Evolutionary conservation across 2,113 vertebrate species (phyloP).

Genomic region (Salvelinus namaycush): DNA sequence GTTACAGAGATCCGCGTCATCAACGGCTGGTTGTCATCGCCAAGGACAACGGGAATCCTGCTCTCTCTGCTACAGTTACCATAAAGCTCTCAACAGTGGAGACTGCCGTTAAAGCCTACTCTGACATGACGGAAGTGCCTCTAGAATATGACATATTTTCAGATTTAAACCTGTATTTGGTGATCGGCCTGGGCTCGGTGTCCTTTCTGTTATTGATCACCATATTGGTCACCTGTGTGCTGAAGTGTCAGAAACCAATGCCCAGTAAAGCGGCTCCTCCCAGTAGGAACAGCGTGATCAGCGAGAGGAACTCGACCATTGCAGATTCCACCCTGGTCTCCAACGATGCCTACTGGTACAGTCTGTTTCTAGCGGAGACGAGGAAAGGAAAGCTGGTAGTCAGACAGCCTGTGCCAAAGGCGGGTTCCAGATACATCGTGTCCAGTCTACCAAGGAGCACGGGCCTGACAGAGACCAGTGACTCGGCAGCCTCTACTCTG

Average conservation of each 20-base stretch:
- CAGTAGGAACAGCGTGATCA: conserved; percentile 54
- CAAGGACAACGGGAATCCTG: conserved; percentile 71
- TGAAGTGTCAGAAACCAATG: conserved; percentile 70
- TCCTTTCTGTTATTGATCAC: conserved; percentile 78
- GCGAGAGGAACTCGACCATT: conserved; percentile 54
- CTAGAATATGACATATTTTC: conserved; percentile 68
- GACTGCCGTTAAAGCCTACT: conserved; percentile 78
- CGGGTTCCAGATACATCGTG: conserved; percentile 52
- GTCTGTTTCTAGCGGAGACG: conserved; percentile 56
- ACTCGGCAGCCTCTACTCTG: conserved; percentile 44
- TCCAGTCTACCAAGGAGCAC: conserved; percentile 53
- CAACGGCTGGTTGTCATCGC: conserved; percentile 75
- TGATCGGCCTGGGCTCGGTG: conserved; percentile 78
- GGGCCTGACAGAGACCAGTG: conserved; percentile 46
- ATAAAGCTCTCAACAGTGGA: conserved; percentile 79
- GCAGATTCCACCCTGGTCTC: conserved; percentile 57
- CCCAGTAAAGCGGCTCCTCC: conserved; percentile 42
- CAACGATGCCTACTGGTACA: conserved; percentile 60
- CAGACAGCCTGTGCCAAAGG: conserved; percentile 51
- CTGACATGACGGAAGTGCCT: conserved; percentile 75
- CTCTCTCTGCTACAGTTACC: conserved; percentile 79
- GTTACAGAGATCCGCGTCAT: conserved; percentile 67
- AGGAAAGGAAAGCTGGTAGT: conserved; percentile 58
- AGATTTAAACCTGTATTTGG: conserved; percentile 76
- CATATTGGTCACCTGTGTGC: conserved; percentile 73